Evolutionary conservation across 1,140 invertebrate species (phyloP).

Genomic region (fruit fly (Drosophila melanogaster)): DNA sequence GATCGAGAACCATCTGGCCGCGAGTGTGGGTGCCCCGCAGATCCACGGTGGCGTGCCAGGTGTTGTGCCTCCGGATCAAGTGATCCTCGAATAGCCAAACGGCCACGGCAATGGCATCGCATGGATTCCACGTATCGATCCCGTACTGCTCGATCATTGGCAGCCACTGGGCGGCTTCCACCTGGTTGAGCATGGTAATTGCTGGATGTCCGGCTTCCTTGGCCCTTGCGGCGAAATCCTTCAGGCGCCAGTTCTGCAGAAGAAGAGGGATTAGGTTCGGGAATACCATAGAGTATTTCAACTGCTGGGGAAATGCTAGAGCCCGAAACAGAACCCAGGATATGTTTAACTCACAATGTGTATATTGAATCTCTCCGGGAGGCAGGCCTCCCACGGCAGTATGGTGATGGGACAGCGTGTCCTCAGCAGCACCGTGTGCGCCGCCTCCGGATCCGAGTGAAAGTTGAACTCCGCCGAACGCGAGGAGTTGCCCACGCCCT

Average conservation of each 20-base stretch:
- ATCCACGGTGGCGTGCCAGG: conserved; percentile 82
- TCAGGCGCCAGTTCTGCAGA: conserved; percentile 86
- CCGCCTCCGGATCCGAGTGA: conserved; percentile 91
- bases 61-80: conserved; percentile 73
- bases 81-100: conserved; percentile 84
- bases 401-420: conserved; percentile 86
- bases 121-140: conserved; percentile 85
- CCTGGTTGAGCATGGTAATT: conserved; percentile 86
- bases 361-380: conserved; percentile 82
- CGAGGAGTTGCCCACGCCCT: conserved; percentile 89
- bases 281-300: background rate
- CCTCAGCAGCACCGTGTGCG: conserved; percentile 88
- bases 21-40: conserved; percentile 54
- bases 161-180: conserved; percentile 85
- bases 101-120: conserved; percentile 87
- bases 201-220: conserved; percentile 49
- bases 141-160: conserved; percentile 50
- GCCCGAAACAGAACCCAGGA: background rate
- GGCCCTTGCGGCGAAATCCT: conserved; percentile 53
- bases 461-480: conserved; percentile 92
- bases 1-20: conserved; percentile 70
- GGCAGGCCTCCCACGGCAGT: conserved; percentile 88
- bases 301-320: background rate
- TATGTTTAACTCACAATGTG: conserved; percentile 84
- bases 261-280: background rate